These are phyloP conservation scores for Emydocephalus ijimae DNA, from an alignment of 2,113 vertebrate species.

Conservation along the genomic window DNA sequence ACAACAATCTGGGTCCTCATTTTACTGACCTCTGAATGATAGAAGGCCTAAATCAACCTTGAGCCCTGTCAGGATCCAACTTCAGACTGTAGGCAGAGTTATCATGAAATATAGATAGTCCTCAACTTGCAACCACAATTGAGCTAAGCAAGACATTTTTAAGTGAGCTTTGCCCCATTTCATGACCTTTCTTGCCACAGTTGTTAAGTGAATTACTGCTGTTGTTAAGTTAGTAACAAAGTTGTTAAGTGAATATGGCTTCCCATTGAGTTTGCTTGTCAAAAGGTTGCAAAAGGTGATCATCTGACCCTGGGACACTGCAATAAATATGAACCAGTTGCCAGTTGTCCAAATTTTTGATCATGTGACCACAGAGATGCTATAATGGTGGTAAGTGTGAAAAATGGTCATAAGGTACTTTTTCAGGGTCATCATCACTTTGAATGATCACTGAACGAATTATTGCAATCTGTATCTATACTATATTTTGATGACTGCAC, in stretches of 20 bases:
- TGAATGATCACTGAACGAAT: not conserved
- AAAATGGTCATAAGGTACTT: not conserved
- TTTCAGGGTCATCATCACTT: not conserved
- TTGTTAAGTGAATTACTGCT: not conserved
- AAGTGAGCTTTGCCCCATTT: not conserved
- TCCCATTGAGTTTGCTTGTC: not conserved
- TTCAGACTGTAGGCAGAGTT: too few species aligned
- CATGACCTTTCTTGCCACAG: not conserved
- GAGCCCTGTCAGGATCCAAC: too few species aligned
- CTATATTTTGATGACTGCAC: not conserved
- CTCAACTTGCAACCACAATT: too few species aligned
- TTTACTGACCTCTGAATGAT: too few species aligned
- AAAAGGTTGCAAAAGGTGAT: not conserved
- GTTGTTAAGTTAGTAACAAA: not conserved
- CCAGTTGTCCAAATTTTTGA: not conserved
- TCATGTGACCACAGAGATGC: not conserved
- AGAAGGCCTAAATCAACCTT: too few species aligned
- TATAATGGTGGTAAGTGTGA: not conserved
- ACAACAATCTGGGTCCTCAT: too few species aligned
- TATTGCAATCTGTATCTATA: not conserved
- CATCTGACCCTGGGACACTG: not conserved
- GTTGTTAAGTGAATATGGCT: not conserved
- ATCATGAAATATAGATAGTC: too few species aligned
- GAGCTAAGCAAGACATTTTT: too few species aligned
- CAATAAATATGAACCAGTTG: not conserved